phyloP scores from a whole-genome alignment of 2,113 vertebrate genomes.

The Gymnogyps californianus region DNA sequence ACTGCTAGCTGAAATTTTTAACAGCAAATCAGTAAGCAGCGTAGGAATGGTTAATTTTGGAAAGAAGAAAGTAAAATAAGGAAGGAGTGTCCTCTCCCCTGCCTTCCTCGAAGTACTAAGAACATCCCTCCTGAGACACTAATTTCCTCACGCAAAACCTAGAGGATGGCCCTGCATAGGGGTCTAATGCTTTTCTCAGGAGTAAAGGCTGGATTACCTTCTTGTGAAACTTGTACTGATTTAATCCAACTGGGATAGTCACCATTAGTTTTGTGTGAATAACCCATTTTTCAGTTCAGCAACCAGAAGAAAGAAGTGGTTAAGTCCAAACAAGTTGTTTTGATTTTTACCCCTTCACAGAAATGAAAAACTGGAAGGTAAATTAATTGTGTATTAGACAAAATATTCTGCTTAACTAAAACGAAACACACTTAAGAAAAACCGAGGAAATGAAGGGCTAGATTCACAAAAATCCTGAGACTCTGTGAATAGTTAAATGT shows the following conservation, averaged over 20 bases:
- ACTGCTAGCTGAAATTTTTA: background rate
- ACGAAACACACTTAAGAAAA: background rate
- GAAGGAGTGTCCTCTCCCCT: background rate
- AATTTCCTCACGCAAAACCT: background rate
- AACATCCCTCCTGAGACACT: background rate
- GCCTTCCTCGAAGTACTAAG: background rate
- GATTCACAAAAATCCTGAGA: background rate
- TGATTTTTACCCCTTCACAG: background rate
- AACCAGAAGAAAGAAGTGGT: background rate
- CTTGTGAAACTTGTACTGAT: background rate
- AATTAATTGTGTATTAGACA: background rate
- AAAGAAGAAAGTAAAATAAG: background rate
- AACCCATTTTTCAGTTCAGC: background rate
- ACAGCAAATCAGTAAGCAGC: background rate
- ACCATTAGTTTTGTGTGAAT: background rate
- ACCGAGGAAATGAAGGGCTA: background rate
- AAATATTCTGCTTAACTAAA: background rate
- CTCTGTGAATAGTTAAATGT: background rate
- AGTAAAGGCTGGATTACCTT: background rate
- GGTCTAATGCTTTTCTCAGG: background rate
- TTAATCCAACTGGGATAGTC: background rate
- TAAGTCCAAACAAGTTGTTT: background rate
- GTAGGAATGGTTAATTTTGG: background rate
- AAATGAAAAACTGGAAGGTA: background rate
- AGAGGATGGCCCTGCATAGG: background rate